Base-by-base conservation (phyloP, 2,113 vertebrate species). In the Alethe castanea region DNA sequence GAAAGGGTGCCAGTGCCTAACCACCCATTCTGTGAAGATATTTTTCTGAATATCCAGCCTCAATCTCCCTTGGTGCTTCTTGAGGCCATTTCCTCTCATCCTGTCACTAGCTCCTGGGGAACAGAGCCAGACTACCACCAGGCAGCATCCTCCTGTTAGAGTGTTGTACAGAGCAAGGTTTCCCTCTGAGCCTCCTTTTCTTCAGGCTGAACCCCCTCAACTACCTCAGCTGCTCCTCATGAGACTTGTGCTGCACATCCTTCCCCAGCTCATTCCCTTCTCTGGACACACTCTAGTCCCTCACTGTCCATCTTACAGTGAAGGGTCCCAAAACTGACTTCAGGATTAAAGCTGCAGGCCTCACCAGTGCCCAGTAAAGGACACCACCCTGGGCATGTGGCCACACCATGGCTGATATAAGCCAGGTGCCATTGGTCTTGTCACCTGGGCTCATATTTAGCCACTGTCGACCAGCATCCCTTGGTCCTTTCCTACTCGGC, bases 401-500 rank as follows among this genome's bases (percentile, higher is more conserved):
- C 67, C 38, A 53, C 36, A 33, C 61, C 4, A 8, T 4, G 5
- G 33, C 48, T 47, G 13, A 62, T 5, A 44, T 10, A 14, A n/a
- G 28, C 36, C 86, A 67, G 47, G 11, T n/a, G 16, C 38, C 7
- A 8, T 1, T 42, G 44, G 31, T 33, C 26, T 60, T 4, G 3
- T 65, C 38, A 42, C 29, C 22, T 36, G 25, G 29, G n/a, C 23
- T 86, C 64, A 36, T 11, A 4, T 48, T 23, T 45, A 71, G n/a
- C 23, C 9, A 2, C 31, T 10, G 8, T 20, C 0, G 1, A 29
- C 28, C 25, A 35, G 11, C 48, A 67, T 5, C 11, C 42, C 29
- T 20, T 28, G 48, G 36, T 12, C n/a, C 25, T 18, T 82, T 35
- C 31, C 48, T 0, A 0, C 23, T 5, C 2, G 14, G 29, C 35